Percentiles rank a stretch among this genome's conserved stretches.
Conservation (phyloP, 2,888 invertebrate species). For the Elaeidobius kamerunicus region DNA sequence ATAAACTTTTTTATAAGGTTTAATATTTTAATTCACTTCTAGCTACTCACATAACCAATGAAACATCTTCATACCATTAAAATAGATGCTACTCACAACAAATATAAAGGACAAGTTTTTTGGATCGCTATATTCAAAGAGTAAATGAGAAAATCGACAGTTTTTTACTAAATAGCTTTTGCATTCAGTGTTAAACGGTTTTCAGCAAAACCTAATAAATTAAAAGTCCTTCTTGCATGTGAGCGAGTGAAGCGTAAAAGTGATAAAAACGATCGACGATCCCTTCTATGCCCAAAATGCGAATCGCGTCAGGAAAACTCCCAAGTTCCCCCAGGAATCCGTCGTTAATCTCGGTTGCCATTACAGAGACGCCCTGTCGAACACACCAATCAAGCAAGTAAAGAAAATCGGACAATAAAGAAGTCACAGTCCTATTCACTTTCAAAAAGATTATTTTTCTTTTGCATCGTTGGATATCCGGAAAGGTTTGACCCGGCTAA, state of each 20-base stretch:
- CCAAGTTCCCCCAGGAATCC: constrained; percentile 10
- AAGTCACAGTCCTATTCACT: constrained; percentile 11
- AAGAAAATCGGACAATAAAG: constrained; percentile 21
- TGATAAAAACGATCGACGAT: constrained; percentile 10
- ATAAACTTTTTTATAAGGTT: too few relatives aligned
- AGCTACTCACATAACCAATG: too few relatives aligned
- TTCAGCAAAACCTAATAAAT: too few relatives aligned
- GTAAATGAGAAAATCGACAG: too few relatives aligned
- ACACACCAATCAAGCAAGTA: constrained; percentile 20
- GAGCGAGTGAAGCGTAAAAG: constrained; percentile 16
- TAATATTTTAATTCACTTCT: too few relatives aligned
- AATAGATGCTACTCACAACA: too few relatives aligned
- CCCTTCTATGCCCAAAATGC: constrained; percentile 7
- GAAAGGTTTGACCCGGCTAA: constrained; percentile 9
- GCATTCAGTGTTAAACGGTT: too few relatives aligned
- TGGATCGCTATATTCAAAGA: too few relatives aligned
- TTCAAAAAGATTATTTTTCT: constrained; percentile 19
- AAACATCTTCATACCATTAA: too few relatives aligned
- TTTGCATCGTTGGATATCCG: constrained; percentile 6
- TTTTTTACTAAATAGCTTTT: too few relatives aligned
- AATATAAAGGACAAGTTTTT: too few relatives aligned
- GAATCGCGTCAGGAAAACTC: constrained; percentile 15
- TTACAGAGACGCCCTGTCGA: constrained; percentile 21
- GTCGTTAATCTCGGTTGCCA: constrained; percentile 24
- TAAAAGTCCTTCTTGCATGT: constrained; percentile 9